Conservation (phyloP, 2,113 vertebrate species). For the Eptatretus burgeri region DNA sequence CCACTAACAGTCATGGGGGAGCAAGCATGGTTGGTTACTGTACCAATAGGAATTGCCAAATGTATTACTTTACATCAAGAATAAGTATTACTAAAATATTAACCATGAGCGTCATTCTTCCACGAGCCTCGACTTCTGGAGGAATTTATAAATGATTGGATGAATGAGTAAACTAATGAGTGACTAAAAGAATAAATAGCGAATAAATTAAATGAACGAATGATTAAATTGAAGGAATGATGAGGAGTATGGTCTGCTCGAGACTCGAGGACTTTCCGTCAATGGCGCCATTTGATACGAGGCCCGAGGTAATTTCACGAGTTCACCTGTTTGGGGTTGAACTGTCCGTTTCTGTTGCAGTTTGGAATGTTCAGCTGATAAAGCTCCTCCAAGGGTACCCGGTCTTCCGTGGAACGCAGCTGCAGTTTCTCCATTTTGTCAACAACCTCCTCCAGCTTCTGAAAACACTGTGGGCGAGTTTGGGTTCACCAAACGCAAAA, state of each 20-base stretch:
- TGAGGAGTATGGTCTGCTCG: neutral
- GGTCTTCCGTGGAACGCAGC: constrained; percentile 30
- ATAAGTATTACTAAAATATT: too few relatives aligned
- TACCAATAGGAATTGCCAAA: too few relatives aligned
- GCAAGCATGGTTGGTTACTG: neutral
- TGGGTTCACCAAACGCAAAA: too few relatives aligned
- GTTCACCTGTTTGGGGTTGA: constrained; percentile 72
- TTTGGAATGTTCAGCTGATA: constrained; percentile 73
- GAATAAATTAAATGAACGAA: neutral
- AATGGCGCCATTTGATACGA: neutral
- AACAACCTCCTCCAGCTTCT: constrained; percentile 53
- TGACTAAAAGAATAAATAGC: neutral
- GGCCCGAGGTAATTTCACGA: neutral
- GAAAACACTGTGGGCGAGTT: constrained; percentile 26
- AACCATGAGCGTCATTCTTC: too few relatives aligned
- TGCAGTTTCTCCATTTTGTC: constrained; percentile 62
- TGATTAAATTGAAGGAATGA: too few relatives aligned
- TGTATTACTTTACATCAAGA: too few relatives aligned
- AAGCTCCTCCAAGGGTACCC: constrained; percentile 56
- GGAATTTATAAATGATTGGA: too few relatives aligned
- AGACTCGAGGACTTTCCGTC: neutral
- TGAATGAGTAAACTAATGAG: neutral
- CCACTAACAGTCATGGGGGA: neutral
- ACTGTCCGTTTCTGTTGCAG: constrained; percentile 61
- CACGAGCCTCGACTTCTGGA: too few relatives aligned